These are phyloP conservation scores for Amorpha juglandis DNA, from an alignment of 2,888 invertebrate genomes.

Conservation along the genomic window DNA sequence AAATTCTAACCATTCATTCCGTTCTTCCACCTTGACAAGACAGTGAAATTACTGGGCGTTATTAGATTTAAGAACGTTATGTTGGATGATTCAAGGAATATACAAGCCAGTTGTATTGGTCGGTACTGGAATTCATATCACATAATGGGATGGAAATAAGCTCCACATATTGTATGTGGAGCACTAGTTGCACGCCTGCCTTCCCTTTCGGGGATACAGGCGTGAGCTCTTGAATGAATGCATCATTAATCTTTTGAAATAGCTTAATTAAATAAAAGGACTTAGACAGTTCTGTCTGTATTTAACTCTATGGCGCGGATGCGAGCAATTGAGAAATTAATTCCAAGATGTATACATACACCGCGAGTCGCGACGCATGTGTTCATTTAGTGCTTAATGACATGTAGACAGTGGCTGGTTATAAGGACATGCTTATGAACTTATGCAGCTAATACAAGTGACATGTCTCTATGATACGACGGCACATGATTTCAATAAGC, in stretches of 20 bases:
- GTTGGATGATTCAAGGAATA: too few species aligned
- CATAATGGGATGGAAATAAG: too few species aligned
- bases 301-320: slow-evolving; percentile 63
- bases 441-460: slow-evolving; percentile 12
- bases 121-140: too few species aligned
- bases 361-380: slow-evolving; percentile 36
- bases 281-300: slow-evolving; percentile 49
- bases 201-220: too few species aligned
- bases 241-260: slow-evolving; percentile 12
- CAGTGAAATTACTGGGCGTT: too few species aligned
- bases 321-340: slow-evolving; percentile 77
- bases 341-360: slow-evolving; percentile 49
- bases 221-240: background rate
- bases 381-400: slow-evolving; percentile 28
- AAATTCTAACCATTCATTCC: too few species aligned
- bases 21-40: too few species aligned
- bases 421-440: slow-evolving; percentile 10
- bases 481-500: too few species aligned
- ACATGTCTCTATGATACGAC: background rate
- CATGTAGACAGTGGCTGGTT: slow-evolving; percentile 23
- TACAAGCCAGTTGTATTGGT: too few species aligned
- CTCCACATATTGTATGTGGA: too few species aligned
- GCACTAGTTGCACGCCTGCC: too few species aligned
- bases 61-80: too few species aligned
- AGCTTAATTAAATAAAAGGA: slow-evolving; percentile 37